phyloP scores from a whole-genome alignment of 2,797 vertebrate species.

The Denticeps clupeoides region DNA sequence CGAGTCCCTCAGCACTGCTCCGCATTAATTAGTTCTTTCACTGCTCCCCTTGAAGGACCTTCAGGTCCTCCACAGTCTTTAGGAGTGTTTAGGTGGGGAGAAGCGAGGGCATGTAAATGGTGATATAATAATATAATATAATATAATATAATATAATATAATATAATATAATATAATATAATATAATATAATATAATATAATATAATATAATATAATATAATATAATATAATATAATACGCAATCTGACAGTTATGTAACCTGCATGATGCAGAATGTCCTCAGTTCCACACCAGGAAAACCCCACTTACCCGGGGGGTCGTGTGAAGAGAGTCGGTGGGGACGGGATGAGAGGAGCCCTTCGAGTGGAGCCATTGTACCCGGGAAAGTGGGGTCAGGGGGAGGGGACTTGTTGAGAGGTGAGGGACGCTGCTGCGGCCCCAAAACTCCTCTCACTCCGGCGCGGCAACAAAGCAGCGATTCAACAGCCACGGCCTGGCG shows the following conservation, averaged over 20 bases:
- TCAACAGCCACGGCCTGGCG: too few relatives aligned
- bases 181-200: too few relatives aligned
- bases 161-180: too few relatives aligned
- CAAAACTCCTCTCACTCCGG: constrained; percentile 40
- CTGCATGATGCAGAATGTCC: too few relatives aligned
- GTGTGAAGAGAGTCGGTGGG: constrained; percentile 22
- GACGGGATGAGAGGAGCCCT: constrained; percentile 33
- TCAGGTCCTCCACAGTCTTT: constrained; percentile 19
- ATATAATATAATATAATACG: too few relatives aligned
- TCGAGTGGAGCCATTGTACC: constrained; percentile 50
- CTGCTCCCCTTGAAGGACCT: constrained; percentile 25
- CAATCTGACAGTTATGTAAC: too few relatives aligned
- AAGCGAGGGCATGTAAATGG: not conserved
- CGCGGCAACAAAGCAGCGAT: too few relatives aligned
- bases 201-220: too few relatives aligned
- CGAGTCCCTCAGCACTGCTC: constrained; percentile 27
- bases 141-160: too few relatives aligned
- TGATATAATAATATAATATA: too few relatives aligned
- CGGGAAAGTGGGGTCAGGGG: constrained; percentile 52
- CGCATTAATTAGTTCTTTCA: constrained; percentile 32
- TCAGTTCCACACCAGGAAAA: constrained; percentile 6
- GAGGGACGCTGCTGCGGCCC: constrained; percentile 31
- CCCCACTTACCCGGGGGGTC: constrained; percentile 16
- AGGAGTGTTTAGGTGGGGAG: constrained; percentile 8
- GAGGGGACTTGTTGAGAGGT: constrained; percentile 41